Base-by-base conservation (phyloP, 1,140 invertebrate species). In the Saccostrea glomerata region DNA sequence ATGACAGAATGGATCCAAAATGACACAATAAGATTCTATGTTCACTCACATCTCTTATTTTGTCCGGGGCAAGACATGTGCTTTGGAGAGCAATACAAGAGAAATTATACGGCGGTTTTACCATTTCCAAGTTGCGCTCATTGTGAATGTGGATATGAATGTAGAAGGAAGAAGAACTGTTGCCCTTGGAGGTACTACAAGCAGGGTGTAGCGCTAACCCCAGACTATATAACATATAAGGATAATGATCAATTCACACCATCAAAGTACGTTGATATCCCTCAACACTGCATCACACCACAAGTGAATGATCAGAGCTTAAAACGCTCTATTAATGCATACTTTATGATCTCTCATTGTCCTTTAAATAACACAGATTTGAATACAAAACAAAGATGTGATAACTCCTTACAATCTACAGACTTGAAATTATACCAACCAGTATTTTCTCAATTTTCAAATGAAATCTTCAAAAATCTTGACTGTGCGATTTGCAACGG, bases 21-120 rank as follows among this genome's bases (percentile, higher is more conserved):
- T 36, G 70, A 77, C 4, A 77, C 70, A 25, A 77, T 77, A 2
- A 36, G 70, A 36, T 77, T 77, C 25, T 30, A 77, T 15, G 15
- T 77, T 36, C 5, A 77, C 13, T 12, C 12, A 11, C 70, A 77
- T 36, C 25, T 77, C 15, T 77, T 77, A 77, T 77, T 77, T 77
- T 77, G 70, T 77, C 70, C 70, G 4, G 70, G 70, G 15, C 70
- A 77, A 77, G 70, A 77, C 15, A 77, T 77, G 70, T 77, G 70
- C 25, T 30, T 36, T 77, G 70, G 70, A 25, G 30, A 77, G 25
- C 7, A 3, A 9, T 77, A 30, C 25, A 77, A 30, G 70, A 77
- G 70, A 30, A 30, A 36, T 25, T 77, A 36, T 15, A 30, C 70
- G 11, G 23, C 25, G 13, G 15, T 15, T 9, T 36, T 77, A 77